A percentile compares a stretch with the other conserved stretches of the same genome.
phyloP scores from a whole-genome alignment of 1,140 invertebrate species.

The Bicyclus anynana region DNA sequence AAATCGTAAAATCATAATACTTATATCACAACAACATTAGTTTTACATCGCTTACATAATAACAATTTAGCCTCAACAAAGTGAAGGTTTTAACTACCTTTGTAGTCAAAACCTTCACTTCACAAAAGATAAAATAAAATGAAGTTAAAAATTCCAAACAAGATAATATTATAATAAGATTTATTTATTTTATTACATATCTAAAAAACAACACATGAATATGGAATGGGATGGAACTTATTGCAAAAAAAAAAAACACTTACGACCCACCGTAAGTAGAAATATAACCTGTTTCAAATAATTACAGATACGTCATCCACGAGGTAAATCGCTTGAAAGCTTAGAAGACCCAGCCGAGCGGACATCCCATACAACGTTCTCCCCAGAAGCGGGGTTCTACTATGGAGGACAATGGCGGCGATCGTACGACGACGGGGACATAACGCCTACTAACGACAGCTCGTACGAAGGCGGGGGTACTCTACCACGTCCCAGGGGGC shows the following conservation, averaged over 20 bases:
- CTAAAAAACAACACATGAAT: not conserved
- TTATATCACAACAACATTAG: too few relatives aligned
- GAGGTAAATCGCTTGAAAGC: slow-evolving; percentile 90
- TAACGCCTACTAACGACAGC: slow-evolving; percentile 91
- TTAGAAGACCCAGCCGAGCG: slow-evolving; percentile 84
- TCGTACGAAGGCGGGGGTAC: slow-evolving; percentile 88
- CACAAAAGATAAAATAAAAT: too few relatives aligned
- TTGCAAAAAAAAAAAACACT: not conserved
- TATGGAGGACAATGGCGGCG: slow-evolving; percentile 84
- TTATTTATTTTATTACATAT: too few relatives aligned
- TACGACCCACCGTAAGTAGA: not conserved
- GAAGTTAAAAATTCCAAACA: too few relatives aligned
- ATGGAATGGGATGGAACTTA: not conserved
- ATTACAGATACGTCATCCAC: slow-evolving; percentile 82
- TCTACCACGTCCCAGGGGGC: slow-evolving; percentile 87
- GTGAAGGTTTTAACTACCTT: too few relatives aligned
- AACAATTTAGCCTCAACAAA: too few relatives aligned
- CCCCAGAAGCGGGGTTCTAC: slow-evolving; percentile 75
- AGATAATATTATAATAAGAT: too few relatives aligned
- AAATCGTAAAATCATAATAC: too few relatives aligned
- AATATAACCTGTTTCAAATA: slow-evolving; percentile 13
- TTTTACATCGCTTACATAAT: too few relatives aligned
- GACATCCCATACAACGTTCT: slow-evolving; percentile 81
- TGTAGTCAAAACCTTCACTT: too few relatives aligned
- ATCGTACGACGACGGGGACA: slow-evolving; percentile 92